These are phyloP conservation scores for Platysternon megacephalum DNA, from an alignment of 2,113 vertebrate genomes.

Conservation along the genomic window DNA sequence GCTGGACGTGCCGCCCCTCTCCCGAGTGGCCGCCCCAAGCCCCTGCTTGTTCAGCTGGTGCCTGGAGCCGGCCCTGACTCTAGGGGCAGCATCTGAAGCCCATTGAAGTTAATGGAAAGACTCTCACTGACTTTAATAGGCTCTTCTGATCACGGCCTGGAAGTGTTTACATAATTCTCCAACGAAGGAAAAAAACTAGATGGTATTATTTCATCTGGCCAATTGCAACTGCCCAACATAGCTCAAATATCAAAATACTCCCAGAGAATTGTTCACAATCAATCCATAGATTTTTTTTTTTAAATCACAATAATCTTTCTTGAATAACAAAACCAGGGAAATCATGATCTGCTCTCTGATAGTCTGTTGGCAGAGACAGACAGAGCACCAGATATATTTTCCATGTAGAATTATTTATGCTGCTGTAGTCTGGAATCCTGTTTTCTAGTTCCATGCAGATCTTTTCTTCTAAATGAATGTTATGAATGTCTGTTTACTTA, in stretches of 20 bases:
- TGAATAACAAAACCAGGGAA: neutral
- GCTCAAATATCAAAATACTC: neutral
- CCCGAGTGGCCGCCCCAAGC: too few species aligned
- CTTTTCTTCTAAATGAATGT: neutral
- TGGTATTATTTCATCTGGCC: neutral
- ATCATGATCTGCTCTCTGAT: neutral
- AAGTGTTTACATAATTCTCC: neutral
- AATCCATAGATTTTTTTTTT: neutral
- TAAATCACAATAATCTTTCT: neutral
- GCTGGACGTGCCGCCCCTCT: too few species aligned
- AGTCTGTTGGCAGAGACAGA: neutral
- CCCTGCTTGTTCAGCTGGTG: too few species aligned
- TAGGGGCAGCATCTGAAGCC: neutral
- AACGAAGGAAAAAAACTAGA: neutral
- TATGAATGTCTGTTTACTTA: neutral
- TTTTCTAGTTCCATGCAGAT: neutral
- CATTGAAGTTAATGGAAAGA: constrained; percentile 5
- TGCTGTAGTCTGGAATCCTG: neutral
- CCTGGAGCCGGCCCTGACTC: too few species aligned
- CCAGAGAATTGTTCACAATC: neutral
- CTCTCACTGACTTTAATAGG: neutral
- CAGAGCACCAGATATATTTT: neutral
- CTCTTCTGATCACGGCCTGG: constrained; percentile 17
- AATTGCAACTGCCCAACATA: neutral
- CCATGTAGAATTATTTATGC: neutral